Conservation (phyloP, 2,888 invertebrate species). For the Electrophaes corylata region DNA sequence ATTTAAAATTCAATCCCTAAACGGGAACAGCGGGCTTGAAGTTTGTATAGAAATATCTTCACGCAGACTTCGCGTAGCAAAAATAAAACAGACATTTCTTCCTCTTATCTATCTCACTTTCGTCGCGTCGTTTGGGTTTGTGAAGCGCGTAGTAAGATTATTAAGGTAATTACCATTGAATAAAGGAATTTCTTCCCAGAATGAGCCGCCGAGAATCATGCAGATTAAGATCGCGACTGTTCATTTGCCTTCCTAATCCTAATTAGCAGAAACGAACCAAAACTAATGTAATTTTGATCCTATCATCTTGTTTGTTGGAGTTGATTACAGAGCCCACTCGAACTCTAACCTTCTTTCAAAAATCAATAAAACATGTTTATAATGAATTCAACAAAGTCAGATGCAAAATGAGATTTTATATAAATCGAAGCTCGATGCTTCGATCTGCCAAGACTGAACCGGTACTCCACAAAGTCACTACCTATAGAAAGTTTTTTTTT, state of each 20-base stretch:
- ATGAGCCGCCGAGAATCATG: slow-evolving; percentile 43
- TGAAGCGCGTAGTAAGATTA: slow-evolving; percentile 44
- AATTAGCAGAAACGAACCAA: slow-evolving; percentile 54
- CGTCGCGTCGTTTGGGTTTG: slow-evolving; percentile 38
- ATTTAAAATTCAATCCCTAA: no score
- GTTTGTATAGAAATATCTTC: no score
- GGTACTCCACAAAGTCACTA: no score
- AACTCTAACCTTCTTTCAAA: neutral
- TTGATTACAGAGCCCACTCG: neutral
- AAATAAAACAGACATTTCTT: slow-evolving; percentile 20
- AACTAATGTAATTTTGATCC: slow-evolving; percentile 46
- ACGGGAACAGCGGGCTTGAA: no score
- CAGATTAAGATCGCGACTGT: slow-evolving; percentile 64
- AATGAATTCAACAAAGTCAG: neutral
- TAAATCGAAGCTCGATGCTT: no score
- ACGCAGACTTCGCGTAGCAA: no score
- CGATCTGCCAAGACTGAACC: no score
- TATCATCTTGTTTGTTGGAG: slow-evolving; percentile 39
- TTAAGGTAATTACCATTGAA: slow-evolving; percentile 51
- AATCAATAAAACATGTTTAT: neutral
- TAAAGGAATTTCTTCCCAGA: slow-evolving; percentile 41
- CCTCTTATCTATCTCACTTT: slow-evolving; percentile 23
- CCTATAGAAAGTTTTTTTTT: no score
- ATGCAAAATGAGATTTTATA: no score
- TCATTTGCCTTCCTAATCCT: slow-evolving; percentile 60